Evolutionary conservation across 2,888 invertebrate genomes (phyloP), one percentile per base, ranked within the genome.

Genomic region (Lasius platythorax): DNA sequence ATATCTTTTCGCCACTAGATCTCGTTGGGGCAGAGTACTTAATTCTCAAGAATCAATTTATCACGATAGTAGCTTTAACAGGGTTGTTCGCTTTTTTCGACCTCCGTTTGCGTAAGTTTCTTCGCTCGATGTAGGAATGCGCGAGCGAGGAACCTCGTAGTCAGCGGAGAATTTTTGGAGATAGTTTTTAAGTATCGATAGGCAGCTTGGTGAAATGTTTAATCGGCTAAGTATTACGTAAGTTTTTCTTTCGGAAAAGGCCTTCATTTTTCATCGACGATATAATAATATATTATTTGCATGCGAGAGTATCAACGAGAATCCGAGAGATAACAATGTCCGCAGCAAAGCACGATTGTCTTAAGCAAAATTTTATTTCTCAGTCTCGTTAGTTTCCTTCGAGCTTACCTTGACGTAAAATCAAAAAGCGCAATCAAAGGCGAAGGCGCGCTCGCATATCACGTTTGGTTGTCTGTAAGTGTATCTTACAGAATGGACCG

Each of bases 371-470:
- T 40, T 53, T 64, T 64, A 30, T 64, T 43, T 40, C 43, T n/a
- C 40, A 37, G 3, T 72, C 43, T 64, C 53, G 40, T 66, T 73
- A 28, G 33, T 75, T 75, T 75, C 50, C n/a, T 30, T n/a, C 40
- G 64, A 37, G 9, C 18, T 63, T 70, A 58, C 12, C 30, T 78
- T 30, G 70, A 82, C 11, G 53, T 9, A n/a, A 73, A 89, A 90
- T 90, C 90, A 90, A 90, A 90, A 84, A 88, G 86, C 83, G 85
- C 58, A 87, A 90, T 90, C 89, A 90, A 90, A 90, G 68, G 33
- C 33, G 58, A 43, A 46, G 9, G 76, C 86, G 90, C 87, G 90
- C 87, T 88, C 88, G 84, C 90, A 86, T 88, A 88, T 90, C 90
- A 87, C 46, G 28, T 63, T 74, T 40, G 64, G 78, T 85, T 70